These are phyloP conservation scores for Capreolus pygargus DNA, from an alignment of 2,113 vertebrate species.

Conservation along the genomic window DNA sequence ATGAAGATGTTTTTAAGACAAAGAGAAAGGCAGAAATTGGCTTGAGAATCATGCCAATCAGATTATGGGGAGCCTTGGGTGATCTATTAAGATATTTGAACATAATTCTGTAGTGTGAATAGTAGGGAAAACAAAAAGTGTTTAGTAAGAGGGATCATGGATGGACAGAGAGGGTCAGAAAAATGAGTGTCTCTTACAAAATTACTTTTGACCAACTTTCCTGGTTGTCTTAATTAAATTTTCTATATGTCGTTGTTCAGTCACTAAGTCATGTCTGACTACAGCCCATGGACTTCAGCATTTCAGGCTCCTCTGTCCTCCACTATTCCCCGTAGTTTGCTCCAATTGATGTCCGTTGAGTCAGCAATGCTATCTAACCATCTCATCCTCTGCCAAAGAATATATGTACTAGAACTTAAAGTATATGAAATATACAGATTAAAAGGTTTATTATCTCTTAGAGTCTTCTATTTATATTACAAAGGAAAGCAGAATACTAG, in stretches of 20 bases:
- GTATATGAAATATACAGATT: not conserved
- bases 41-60: not conserved
- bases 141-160: not conserved
- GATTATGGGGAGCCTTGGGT: not conserved
- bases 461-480: not conserved
- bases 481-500: not conserved
- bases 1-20: not conserved
- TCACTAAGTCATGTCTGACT: not conserved
- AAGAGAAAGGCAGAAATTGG: not conserved
- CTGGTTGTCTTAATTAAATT: not conserved
- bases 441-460: not conserved
- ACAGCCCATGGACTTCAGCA: not conserved
- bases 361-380: not conserved
- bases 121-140: not conserved
- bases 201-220: not conserved
- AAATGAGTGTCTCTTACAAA: not conserved
- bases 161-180: not conserved
- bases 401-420: not conserved
- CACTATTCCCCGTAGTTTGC: not conserved
- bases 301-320: not conserved
- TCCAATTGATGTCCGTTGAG: not conserved
- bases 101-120: not conserved
- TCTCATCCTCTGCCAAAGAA: not conserved
- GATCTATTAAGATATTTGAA: not conserved
- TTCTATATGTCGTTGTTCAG: not conserved